phyloP scores from a whole-genome alignment of 2,888 invertebrate species.

The Spicauda simplicius region DNA sequence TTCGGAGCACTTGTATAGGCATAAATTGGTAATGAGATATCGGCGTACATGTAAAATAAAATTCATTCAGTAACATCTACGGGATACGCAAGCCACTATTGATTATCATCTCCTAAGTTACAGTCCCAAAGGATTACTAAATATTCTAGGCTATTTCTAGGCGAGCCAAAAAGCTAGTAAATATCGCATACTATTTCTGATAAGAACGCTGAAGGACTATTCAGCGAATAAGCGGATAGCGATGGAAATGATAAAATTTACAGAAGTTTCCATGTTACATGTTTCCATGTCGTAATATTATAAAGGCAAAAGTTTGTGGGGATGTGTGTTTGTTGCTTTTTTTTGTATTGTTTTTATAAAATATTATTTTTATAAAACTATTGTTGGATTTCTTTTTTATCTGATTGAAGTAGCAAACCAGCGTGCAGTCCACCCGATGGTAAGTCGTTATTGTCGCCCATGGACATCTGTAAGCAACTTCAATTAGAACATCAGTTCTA shows the following conservation, averaged over 20 bases:
- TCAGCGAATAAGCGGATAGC: background rate
- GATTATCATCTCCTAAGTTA: slow-evolving; percentile 8
- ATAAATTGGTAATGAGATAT: background rate
- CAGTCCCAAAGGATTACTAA: slow-evolving; percentile 20
- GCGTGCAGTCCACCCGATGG: no score
- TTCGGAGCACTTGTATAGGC: background rate
- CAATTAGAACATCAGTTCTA: no score
- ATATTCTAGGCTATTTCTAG: background rate
- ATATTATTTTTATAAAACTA: no score
- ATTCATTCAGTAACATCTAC: background rate
- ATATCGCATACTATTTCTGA: slow-evolving; percentile 8
- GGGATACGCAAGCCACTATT: slow-evolving; percentile 16
- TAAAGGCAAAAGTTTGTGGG: no score
- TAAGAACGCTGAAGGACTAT: slow-evolving; percentile 4
- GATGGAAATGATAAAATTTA: background rate
- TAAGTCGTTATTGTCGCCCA: no score
- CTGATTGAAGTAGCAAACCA: no score
- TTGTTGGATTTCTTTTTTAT: no score
- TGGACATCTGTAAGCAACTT: no score
- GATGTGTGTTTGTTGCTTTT: no score
- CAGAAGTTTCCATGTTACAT: no score
- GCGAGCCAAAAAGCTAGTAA: slow-evolving; percentile 12
- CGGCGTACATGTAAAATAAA: background rate
- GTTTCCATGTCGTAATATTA: no score
- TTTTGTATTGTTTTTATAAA: no score